Evolutionary conservation across 2,797 vertebrate genomes (phyloP), one percentile per base, ranked within the genome.

Genomic region (Pterois miles): DNA sequence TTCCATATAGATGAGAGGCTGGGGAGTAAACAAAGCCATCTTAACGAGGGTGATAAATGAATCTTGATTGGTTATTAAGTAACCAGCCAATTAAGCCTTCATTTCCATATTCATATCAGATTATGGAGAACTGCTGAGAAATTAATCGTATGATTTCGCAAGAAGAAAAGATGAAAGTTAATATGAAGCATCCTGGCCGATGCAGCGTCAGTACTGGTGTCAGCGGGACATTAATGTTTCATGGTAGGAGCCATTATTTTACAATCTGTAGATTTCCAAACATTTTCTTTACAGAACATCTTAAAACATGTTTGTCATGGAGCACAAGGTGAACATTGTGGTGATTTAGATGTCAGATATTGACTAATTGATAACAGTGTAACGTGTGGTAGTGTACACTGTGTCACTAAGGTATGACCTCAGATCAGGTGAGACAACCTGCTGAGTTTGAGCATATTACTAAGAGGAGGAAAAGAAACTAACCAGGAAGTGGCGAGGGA

Each of bases 41-140:
- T 65, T 75, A 82, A 87, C n/a, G 6, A 80, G 71, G 78, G 18
- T 57, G 79, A 71, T 85, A 70, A 88, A 89, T 86, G 27, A 72
- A 63, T 83, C 71, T 34, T 90, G 89, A 92, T 91, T 91, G 88
- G 88, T 89, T 89, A 90, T 92, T 91, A 91, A 91, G 92, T 90
- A 90, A 56, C 38, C 4, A 5, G 36, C 76, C 87, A 91, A 88
- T 89, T 89, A 89, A 83, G 62, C 36, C 8, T 6, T n/a, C 76
- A 73, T 89, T 67, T 88, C 76, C 83, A 85, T 87, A 86, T 89
- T 87, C 69, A 89, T 46, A 90, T 88, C 81, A 36, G 72, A 86
- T 90, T 78, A 81, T 46, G 53, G 14, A 38, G 46, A 63, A 11
- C 62, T 20, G 38, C 40, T 1, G 81, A 78, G 64, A 77, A 81